Evolutionary conservation across 2,797 vertebrate genomes (phyloP).

Genomic region (Carcharodon carcharias): DNA sequence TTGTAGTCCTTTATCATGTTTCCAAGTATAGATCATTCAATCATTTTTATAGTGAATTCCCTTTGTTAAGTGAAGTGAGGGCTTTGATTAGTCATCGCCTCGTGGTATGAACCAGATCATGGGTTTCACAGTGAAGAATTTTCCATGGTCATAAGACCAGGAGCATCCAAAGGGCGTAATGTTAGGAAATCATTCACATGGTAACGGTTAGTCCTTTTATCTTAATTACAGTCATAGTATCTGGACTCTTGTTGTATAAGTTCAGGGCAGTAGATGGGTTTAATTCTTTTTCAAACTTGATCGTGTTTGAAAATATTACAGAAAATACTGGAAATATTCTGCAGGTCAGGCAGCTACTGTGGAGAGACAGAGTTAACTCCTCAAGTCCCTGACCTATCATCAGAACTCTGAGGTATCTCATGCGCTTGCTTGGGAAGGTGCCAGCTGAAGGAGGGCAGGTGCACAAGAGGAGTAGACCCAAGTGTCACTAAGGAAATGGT

Average conservation of each 20-base stretch:
- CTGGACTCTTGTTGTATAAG: background rate
- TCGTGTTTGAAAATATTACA: background rate
- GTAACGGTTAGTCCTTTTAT: slow-evolving; percentile 1
- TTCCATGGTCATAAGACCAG: slow-evolving; percentile 52
- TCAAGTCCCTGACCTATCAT: no score
- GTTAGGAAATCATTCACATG: slow-evolving; percentile 30
- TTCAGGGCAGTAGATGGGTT: no score
- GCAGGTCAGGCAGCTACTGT: no score
- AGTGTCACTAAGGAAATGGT: background rate
- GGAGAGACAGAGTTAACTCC: no score
- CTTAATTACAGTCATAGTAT: background rate
- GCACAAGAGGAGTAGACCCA: background rate
- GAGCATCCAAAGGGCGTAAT: slow-evolving; percentile 54
- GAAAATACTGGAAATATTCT: no score
- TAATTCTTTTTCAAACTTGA: background rate
- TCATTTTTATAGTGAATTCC: background rate
- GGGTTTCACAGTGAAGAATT: slow-evolving; percentile 45
- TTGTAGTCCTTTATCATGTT: background rate
- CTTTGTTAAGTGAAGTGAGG: slow-evolving; percentile 6
- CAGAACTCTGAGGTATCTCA: background rate
- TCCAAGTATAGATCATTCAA: background rate
- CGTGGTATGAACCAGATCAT: slow-evolving; percentile 46
- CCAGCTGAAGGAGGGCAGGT: background rate
- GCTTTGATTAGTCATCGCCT: slow-evolving; percentile 1
- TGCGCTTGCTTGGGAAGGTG: background rate